Percentiles rank a stretch among this genome's conserved stretches.
These are phyloP conservation scores for Struthidea cinerea DNA, from an alignment of 2,113 vertebrate species.

Conservation along the genomic window DNA sequence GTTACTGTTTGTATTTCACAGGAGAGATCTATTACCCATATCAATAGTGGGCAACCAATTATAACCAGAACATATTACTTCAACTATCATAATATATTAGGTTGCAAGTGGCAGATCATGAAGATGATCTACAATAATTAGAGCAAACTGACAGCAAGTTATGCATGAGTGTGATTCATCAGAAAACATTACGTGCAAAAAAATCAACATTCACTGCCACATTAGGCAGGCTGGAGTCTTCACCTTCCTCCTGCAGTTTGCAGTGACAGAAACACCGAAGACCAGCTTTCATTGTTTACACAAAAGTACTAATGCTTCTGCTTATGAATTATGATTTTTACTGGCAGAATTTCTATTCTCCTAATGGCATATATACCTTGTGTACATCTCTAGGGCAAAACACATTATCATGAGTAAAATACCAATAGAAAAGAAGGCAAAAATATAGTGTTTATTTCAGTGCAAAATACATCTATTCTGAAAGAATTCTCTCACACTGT, in stretches of 20 bases:
- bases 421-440: background rate
- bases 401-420: background rate
- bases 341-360: slow-evolving; percentile 10
- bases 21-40: slow-evolving; percentile 68
- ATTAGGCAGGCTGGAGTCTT: background rate
- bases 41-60: slow-evolving; percentile 69
- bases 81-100: slow-evolving; percentile 56
- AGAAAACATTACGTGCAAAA: background rate
- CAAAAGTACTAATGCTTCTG: background rate
- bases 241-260: background rate
- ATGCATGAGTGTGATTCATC: background rate
- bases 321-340: slow-evolving; percentile 26
- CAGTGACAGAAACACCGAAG: background rate
- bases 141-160: slow-evolving; percentile 10
- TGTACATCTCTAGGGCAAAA: background rate
- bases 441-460: background rate
- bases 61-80: slow-evolving; percentile 57
- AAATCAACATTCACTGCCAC: slow-evolving; percentile 26
- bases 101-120: slow-evolving; percentile 49
- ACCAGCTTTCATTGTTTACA: background rate
- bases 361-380: background rate
- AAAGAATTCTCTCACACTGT: background rate
- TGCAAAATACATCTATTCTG: background rate
- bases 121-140: slow-evolving; percentile 63
- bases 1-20: slow-evolving; percentile 70